Percentiles rank a stretch among this genome's conserved stretches.
These are phyloP conservation scores for Nixonia krombeini DNA, from an alignment of 1,140 invertebrate species.

Conservation along the genomic window DNA sequence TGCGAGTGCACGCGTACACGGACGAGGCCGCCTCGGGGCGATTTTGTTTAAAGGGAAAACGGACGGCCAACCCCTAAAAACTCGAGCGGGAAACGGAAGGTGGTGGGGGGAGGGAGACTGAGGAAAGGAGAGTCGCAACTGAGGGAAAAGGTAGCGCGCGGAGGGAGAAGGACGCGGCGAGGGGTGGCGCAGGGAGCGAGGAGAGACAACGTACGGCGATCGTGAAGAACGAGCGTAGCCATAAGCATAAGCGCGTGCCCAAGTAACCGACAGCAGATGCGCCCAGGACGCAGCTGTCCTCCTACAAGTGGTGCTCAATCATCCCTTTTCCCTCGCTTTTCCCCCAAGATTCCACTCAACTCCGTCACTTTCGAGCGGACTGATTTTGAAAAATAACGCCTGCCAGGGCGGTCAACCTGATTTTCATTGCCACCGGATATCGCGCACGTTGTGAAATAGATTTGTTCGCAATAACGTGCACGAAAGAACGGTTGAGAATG, in stretches of 20 bases:
- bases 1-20: background rate
- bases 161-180: background rate
- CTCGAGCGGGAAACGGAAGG: conserved; percentile 25
- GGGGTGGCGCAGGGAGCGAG: background rate
- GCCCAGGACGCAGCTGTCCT: conserved; percentile 69
- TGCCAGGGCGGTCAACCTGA: too few relatives aligned
- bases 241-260: conserved; percentile 64
- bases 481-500: too few relatives aligned
- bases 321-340: conserved; percentile 53
- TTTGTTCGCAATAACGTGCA: too few relatives aligned
- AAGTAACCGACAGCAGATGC: conserved; percentile 69
- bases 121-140: conserved; percentile 8
- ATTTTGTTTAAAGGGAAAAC: conserved; percentile 50
- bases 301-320: conserved; percentile 72
- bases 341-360: conserved; percentile 29
- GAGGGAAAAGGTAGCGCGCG: conserved; percentile 9
- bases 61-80: conserved; percentile 42
- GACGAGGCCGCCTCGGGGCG: conserved; percentile 17
- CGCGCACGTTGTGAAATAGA: too few relatives aligned
- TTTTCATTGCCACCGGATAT: too few relatives aligned
- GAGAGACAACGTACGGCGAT: conserved; percentile 24
- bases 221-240: conserved; percentile 36
- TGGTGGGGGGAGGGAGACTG: conserved; percentile 21
- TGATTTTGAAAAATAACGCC: conserved; percentile 37
- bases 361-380: conserved; percentile 1